These are phyloP conservation scores for Zaprionus camerounensis DNA, from an alignment of 1,140 invertebrate species.

Conservation along the genomic window DNA sequence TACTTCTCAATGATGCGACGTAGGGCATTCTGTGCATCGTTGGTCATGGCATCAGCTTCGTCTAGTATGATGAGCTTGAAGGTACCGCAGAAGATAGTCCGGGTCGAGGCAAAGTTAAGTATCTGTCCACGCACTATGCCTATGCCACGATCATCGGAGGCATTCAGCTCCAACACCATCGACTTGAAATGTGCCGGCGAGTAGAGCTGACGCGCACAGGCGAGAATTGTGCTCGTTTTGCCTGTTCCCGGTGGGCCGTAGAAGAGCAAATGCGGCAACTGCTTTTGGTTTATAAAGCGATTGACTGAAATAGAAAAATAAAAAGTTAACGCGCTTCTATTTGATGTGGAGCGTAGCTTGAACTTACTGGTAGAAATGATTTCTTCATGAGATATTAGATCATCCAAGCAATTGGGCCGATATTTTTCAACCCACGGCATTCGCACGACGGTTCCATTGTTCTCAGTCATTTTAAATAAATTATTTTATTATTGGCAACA, in stretches of 20 bases:
- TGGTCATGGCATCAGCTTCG: slow-evolving; percentile 99
- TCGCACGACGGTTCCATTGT: slow-evolving; percentile 54
- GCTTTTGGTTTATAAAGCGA: slow-evolving; percentile 96
- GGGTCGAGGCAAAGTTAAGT: slow-evolving; percentile 99
- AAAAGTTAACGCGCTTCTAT: neutral
- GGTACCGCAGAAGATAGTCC: slow-evolving; percentile 96
- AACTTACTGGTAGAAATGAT: slow-evolving; percentile 97
- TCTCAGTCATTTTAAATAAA: slow-evolving; percentile 54
- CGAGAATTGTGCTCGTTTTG: slow-evolving; percentile 99
- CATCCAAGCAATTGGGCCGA: slow-evolving; percentile 94
- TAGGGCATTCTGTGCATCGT: slow-evolving; percentile 99
- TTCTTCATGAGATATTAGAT: slow-evolving; percentile 98
- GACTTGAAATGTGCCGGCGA: slow-evolving; percentile 88
- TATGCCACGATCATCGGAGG: slow-evolving; percentile 99
- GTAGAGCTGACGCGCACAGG: slow-evolving; percentile 97
- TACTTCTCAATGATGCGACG: slow-evolving; percentile 99
- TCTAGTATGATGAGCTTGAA: slow-evolving; percentile 99
- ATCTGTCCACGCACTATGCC: slow-evolving; percentile 97
- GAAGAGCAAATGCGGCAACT: slow-evolving; percentile 97
- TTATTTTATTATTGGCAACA: slow-evolving; percentile 1
- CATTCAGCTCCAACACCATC: slow-evolving; percentile 96
- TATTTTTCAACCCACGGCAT: slow-evolving; percentile 96
- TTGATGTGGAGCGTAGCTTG: neutral
- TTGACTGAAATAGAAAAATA: slow-evolving; percentile 88
- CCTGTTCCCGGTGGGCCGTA: slow-evolving; percentile 99